Evolutionary conservation across 2,888 invertebrate genomes (phyloP).

Genomic region (Ennomos fuscantarius): DNA sequence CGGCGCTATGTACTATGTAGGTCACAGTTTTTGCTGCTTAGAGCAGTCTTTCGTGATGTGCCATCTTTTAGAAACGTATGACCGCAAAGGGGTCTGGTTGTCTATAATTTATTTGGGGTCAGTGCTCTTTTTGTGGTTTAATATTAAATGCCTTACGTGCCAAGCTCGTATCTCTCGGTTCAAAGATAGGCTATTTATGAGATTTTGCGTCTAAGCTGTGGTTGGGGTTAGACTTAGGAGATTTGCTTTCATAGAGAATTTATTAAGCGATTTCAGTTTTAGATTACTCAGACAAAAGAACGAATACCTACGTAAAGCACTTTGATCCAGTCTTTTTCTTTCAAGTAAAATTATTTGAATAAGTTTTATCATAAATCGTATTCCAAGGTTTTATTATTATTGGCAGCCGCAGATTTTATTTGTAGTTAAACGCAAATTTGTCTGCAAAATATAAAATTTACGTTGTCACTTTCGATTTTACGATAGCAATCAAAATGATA

Average conservation of each 20-base stretch:
- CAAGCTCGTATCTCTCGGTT: conserved; percentile 21
- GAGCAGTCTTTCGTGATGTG: conserved; percentile 49
- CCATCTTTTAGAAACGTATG: conserved; percentile 57
- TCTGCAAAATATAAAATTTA: no score
- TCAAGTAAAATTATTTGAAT: no score
- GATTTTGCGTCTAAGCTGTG: conserved; percentile 27
- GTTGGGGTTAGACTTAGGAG: conserved; percentile 20
- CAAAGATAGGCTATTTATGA: conserved; percentile 31
- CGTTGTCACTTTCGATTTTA: no score
- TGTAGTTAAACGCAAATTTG: no score
- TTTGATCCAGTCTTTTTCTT: no score
- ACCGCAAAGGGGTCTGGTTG: conserved; percentile 52
- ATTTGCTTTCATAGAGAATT: conserved; percentile 20
- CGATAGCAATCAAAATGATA: no score
- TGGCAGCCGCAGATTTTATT: no score
- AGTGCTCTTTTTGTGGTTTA: conserved; percentile 42
- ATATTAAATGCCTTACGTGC: conserved; percentile 36
- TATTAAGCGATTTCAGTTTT: conserved; percentile 18
- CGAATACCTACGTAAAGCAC: not conserved
- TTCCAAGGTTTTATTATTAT: no score
- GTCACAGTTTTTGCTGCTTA: conserved; percentile 69
- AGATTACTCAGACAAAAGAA: conserved; percentile 12
- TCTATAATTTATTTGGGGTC: conserved; percentile 47
- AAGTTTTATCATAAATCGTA: no score
- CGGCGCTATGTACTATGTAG: conserved; percentile 64